Percentiles rank a stretch among this genome's conserved stretches.
Conservation (phyloP, 2,797 vertebrate genomes). For the Euphonia xanthogaster region DNA sequence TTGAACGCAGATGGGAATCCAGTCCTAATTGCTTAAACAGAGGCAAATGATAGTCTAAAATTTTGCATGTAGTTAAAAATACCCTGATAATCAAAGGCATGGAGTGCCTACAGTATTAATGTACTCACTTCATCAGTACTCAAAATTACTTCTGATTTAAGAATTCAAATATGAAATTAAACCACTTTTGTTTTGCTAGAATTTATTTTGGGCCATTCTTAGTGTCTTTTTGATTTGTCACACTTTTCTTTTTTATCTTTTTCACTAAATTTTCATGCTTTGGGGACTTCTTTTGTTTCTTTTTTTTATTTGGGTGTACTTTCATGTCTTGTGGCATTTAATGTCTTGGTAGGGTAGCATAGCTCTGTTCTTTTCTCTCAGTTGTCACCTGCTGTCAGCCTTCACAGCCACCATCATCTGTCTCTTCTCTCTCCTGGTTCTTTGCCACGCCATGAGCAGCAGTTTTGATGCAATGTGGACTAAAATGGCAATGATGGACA, state of each 20-base stretch:
- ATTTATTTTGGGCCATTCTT: neutral
- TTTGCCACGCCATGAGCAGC: fast-evolving
- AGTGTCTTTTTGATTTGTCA: neutral
- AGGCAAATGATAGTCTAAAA: neutral
- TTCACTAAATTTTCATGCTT: neutral
- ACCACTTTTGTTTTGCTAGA: neutral
- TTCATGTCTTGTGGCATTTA: neutral
- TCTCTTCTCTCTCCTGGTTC: neutral
- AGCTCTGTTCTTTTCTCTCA: neutral
- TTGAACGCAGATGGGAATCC: neutral
- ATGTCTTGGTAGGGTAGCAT: neutral
- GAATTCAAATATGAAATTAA: neutral
- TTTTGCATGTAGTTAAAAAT: neutral
- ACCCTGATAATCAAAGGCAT: neutral
- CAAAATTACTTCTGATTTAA: neutral
- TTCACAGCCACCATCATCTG: neutral
- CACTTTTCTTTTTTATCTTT: neutral
- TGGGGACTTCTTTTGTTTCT: neutral
- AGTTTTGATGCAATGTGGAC: neutral
- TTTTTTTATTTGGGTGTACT: neutral
- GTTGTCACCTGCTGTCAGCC: neutral
- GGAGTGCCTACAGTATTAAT: neutral
- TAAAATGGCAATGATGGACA: neutral
- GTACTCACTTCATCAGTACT: neutral
- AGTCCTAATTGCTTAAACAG: neutral